These are phyloP conservation scores for Cantharis rufa DNA, from an alignment of 2,888 invertebrate genomes.

Conservation along the genomic window DNA sequence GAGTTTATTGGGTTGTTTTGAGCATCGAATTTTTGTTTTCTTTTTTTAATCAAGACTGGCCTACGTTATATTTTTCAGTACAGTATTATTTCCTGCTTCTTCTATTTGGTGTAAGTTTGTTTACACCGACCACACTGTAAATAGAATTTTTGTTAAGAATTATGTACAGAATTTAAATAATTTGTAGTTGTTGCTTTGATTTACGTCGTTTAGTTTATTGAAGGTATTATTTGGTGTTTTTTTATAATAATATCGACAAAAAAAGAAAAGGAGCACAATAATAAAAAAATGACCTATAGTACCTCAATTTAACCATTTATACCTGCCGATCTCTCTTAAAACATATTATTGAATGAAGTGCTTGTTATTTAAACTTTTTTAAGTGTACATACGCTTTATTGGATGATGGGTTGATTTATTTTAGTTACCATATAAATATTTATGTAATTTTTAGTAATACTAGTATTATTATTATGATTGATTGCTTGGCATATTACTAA, in stretches of 20 bases:
- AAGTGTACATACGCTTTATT: conserved; percentile 25
- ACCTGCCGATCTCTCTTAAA: conserved; percentile 37
- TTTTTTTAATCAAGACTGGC: conserved; percentile 32
- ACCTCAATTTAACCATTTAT: conserved; percentile 35
- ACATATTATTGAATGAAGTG: neutral
- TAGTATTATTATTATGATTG: conserved; percentile 4
- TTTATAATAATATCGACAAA: neutral
- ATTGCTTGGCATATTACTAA: conserved; percentile 5
- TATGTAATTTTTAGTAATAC: conserved; percentile 21
- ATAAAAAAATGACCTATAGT: conserved; percentile 34
- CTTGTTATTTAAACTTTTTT: conserved; percentile 8
- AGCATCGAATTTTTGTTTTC: conserved; percentile 24
- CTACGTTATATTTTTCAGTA: conserved; percentile 27
- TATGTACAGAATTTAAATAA: neutral
- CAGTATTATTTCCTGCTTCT: conserved; percentile 28
- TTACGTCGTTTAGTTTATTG: neutral
- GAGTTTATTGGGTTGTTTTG: conserved; percentile 22
- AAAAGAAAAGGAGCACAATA: conserved; percentile 35
- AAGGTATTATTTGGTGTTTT: neutral
- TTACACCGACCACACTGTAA: neutral
- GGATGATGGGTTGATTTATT: conserved; percentile 46
- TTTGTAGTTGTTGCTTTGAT: neutral
- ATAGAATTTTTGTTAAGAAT: neutral
- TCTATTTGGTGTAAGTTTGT: neutral
- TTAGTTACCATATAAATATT: conserved; percentile 50